These are phyloP conservation scores for Mythimna pallens DNA, from an alignment of 2,888 invertebrate genomes.

Conservation along the genomic window DNA sequence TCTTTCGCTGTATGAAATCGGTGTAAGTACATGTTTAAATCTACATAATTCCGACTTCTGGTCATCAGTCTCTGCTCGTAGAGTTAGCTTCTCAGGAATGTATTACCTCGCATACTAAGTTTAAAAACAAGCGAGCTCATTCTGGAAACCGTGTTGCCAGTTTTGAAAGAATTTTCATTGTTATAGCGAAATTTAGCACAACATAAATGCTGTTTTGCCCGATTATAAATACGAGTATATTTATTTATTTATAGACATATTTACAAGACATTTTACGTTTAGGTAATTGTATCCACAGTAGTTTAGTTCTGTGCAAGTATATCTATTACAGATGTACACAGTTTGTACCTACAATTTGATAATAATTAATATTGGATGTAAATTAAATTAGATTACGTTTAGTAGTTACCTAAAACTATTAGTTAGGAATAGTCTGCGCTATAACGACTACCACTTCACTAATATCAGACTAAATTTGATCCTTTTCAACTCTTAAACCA, in stretches of 20 bases:
- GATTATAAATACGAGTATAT: too few relatives aligned
- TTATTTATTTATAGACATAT: too few relatives aligned
- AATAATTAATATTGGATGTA: too few relatives aligned
- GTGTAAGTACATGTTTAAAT: too few relatives aligned
- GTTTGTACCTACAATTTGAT: too few relatives aligned
- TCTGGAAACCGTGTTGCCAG: conserved; percentile 5
- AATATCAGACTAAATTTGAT: background rate
- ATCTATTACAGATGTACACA: too few relatives aligned
- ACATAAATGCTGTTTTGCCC: background rate
- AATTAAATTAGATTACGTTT: background rate
- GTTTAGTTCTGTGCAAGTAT: too few relatives aligned
- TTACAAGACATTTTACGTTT: too few relatives aligned
- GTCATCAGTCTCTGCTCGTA: background rate
- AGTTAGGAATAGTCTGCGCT: background rate
- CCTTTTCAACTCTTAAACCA: background rate
- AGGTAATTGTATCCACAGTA: too few relatives aligned
- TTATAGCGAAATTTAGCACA: background rate
- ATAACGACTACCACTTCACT: background rate
- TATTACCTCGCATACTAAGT: conserved; percentile 4
- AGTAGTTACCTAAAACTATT: background rate
- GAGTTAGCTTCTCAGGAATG: conserved; percentile 15
- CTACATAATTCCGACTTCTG: too few relatives aligned
- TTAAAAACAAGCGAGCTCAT: conserved; percentile 10
- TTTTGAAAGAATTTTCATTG: background rate
- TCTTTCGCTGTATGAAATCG: too few relatives aligned